phyloP scores from a whole-genome alignment of 1,140 invertebrate genomes.

The Chlorops oryzae region DNA sequence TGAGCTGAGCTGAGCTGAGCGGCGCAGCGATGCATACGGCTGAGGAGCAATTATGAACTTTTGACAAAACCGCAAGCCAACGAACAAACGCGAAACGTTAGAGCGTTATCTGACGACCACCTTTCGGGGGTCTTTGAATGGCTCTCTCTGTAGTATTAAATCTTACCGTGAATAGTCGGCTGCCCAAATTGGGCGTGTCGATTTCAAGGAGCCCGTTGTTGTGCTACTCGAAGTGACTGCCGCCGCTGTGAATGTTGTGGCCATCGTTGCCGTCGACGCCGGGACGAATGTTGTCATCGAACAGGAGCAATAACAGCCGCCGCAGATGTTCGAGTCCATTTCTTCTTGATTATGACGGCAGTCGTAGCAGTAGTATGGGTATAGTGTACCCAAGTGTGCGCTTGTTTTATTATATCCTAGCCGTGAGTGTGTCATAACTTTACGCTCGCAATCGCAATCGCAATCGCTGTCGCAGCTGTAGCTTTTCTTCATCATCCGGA shows the following conservation, averaged over 20 bases:
- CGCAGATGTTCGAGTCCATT: background rate
- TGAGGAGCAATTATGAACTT: too few species aligned
- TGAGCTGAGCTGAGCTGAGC: too few species aligned
- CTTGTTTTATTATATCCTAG: background rate
- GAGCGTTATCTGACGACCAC: too few species aligned
- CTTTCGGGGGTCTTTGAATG: too few species aligned
- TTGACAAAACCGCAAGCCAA: conserved; percentile 13
- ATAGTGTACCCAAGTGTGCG: background rate
- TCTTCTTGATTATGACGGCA: background rate
- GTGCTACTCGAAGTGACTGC: conserved; percentile 45
- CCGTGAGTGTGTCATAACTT: background rate
- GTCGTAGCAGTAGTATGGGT: conserved; percentile 9
- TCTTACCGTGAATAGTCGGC: conserved; percentile 58
- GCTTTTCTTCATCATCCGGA: conserved; percentile 39
- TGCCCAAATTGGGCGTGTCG: conserved; percentile 54
- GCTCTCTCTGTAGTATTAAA: too few species aligned
- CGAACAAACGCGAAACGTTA: background rate
- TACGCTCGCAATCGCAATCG: background rate
- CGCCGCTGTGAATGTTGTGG: conserved; percentile 31
- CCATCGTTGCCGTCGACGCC: conserved; percentile 6
- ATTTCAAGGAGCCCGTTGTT: conserved; percentile 33
- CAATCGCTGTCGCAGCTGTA: conserved; percentile 44
- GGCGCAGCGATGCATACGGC: too few species aligned
- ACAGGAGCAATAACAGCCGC: too few species aligned
- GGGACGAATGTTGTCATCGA: conserved; percentile 18